These are phyloP conservation scores for Hylaeus anthracinus DNA, from an alignment of 1,140 invertebrate species.

Conservation along the genomic window DNA sequence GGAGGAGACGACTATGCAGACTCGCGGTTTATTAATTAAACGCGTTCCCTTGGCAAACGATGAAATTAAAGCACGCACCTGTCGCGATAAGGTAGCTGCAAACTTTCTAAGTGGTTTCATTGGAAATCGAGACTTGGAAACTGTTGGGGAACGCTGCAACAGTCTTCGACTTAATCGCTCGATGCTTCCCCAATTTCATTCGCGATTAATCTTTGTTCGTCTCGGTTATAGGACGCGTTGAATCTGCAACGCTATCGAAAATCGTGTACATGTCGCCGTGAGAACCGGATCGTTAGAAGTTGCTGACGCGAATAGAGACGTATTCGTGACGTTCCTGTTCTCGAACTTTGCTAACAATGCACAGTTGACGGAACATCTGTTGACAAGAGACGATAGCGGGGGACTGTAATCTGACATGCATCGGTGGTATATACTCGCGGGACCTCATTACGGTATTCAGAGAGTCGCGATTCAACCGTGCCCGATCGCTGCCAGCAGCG, in stretches of 20 bases:
- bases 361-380: constrained; percentile 17
- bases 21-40: constrained; percentile 48
- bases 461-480: background rate
- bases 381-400: constrained; percentile 21
- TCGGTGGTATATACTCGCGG: constrained; percentile 14
- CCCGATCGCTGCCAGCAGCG: background rate
- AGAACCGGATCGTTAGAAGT: background rate
- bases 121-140: too few species aligned
- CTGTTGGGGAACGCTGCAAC: too few species aligned
- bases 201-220: too few species aligned
- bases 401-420: constrained; percentile 12
- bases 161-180: too few species aligned
- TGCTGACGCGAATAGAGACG: background rate
- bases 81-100: too few species aligned
- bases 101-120: too few species aligned
- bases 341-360: constrained; percentile 24
- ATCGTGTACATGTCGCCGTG: background rate
- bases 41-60: constrained; percentile 36
- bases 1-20: background rate
- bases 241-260: background rate
- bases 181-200: too few species aligned
- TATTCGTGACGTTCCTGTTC: background rate
- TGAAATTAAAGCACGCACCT: constrained; percentile 3
- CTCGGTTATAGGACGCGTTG: background rate
- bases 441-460: constrained; percentile 24